Evolutionary conservation across 2,888 invertebrate species (phyloP), one percentile per base, ranked within the genome.

Genomic region (Tachina grossa): DNA sequence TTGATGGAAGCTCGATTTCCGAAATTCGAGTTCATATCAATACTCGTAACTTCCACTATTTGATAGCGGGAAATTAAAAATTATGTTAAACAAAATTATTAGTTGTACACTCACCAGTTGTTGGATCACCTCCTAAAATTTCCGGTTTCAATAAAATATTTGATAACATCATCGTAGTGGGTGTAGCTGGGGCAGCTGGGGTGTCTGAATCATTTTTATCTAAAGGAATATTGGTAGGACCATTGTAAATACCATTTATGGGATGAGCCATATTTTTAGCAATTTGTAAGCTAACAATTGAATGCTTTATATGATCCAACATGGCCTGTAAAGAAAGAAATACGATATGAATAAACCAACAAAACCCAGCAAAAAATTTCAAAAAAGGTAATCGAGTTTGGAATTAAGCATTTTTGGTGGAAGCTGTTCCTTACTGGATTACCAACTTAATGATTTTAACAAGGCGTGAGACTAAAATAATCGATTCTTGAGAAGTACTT

Each of bases 261-360:
- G 98, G 97, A 93, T 97, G 96, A 49, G 97, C 97, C 89, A 97
- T 97, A 93, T 97, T 97, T 96, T 99, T 99, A 89, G 98, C 98
- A 92, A 99, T 98, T 95, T 99, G 99, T 89, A 99, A 95, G 91
- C 98, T 95, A 88, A 99, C 98, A 93, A 99, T 99, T 90, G 98
- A 97, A 94, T 99, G 99, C 94, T 99, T 99, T 88, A 99, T 97
- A 90, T 98, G 97, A 93, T 99, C 98, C 93, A 99, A 95, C 96
- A 99, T 97, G 86, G 95, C 95, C 96, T 98, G 94, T 85, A 94
- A 71, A 45, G 31, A 51, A 43, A 75, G 16, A n/a, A 49, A 78
- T 55, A 53, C 41, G 19, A 51, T 47, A 14, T 11, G n/a, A 53
- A 31, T 49, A n/a, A 61, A 14, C 13, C 1, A n/a, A 43, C 55